Evolutionary conservation across 2,797 vertebrate genomes (phyloP).

Genomic region (Rhincodon typus): DNA sequence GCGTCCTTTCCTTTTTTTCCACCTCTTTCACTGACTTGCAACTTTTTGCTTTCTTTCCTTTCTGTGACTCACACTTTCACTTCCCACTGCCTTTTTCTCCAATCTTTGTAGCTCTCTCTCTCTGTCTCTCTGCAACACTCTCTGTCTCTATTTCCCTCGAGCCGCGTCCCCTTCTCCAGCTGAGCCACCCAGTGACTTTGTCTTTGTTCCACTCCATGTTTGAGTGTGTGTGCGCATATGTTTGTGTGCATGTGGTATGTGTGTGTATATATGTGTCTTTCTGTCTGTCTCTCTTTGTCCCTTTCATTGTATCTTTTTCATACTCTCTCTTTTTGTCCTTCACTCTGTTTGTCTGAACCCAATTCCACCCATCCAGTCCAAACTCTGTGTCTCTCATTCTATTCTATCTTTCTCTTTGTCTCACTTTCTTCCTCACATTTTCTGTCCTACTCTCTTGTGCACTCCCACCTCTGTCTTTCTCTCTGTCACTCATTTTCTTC

Average conservation of each 20-base stretch:
- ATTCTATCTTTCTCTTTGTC: not conserved
- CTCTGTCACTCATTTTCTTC: not conserved
- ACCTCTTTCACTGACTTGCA: not conserved
- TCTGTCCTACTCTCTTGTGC: not conserved
- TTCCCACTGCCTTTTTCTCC: not conserved
- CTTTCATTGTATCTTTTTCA: not conserved
- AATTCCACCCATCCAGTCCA: too few relatives aligned
- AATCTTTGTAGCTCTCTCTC: not conserved
- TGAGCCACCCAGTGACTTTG: too few relatives aligned
- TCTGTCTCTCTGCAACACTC: not conserved
- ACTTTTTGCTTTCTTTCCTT: not conserved
- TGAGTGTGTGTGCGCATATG: too few relatives aligned
- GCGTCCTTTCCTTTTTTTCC: not conserved
- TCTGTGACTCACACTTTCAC: not conserved
- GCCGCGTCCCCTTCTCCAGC: not conserved
- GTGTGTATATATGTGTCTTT: not conserved
- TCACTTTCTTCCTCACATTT: not conserved
- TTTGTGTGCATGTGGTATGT: slow-evolving; percentile 22
- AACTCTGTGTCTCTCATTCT: not conserved
- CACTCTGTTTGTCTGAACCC: not conserved
- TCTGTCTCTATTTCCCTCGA: slow-evolving; percentile 38
- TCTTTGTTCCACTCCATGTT: too few relatives aligned
- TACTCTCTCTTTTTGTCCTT: not conserved
- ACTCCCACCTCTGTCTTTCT: not conserved
- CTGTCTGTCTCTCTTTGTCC: not conserved